A percentile compares a stretch with the other conserved stretches of the same genome.
Conservation (phyloP, 2,888 invertebrate genomes). For the Hirudinaria manillensis region DNA sequence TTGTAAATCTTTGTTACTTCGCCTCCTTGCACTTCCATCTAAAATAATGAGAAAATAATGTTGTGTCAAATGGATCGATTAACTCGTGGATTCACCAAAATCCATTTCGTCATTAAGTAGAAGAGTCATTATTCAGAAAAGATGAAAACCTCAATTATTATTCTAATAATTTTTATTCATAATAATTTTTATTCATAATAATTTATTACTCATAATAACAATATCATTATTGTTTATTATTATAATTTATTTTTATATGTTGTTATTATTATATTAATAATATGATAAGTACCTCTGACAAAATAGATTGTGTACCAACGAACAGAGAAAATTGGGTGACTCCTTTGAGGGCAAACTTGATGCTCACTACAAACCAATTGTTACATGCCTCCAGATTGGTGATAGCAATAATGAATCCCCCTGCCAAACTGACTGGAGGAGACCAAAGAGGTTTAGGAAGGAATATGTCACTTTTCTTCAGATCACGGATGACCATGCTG, state of each 20-base stretch:
- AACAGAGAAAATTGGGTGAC: slow-evolving; percentile 9
- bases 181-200: too few relatives aligned
- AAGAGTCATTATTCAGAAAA: too few relatives aligned
- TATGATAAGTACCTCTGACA: background rate
- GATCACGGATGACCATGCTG: slow-evolving; percentile 2
- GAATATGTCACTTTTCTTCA: slow-evolving; percentile 4
- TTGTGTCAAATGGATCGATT: too few relatives aligned
- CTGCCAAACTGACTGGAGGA: slow-evolving; percentile 10
- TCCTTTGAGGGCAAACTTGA: slow-evolving; percentile 12
- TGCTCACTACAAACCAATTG: slow-evolving; percentile 11
- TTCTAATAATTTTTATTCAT: too few relatives aligned
- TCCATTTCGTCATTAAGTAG: too few relatives aligned
- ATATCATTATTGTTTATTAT: too few relatives aligned
- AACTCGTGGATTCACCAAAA: too few relatives aligned
- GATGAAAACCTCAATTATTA: too few relatives aligned
- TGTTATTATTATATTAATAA: too few relatives aligned
- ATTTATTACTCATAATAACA: too few relatives aligned
- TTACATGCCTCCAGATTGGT: slow-evolving; percentile 11
- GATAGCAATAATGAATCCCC: slow-evolving; percentile 4
- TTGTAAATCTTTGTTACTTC: background rate
- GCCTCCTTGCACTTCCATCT: slow-evolving; percentile 6
- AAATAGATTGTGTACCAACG: background rate
- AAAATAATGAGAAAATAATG: background rate
- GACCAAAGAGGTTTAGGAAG: background rate
- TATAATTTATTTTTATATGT: too few relatives aligned